A percentile compares a stretch with the other conserved stretches of the same genome.
Conservation (phyloP, 1,140 invertebrate species). For the Drosophila takahashii region DNA sequence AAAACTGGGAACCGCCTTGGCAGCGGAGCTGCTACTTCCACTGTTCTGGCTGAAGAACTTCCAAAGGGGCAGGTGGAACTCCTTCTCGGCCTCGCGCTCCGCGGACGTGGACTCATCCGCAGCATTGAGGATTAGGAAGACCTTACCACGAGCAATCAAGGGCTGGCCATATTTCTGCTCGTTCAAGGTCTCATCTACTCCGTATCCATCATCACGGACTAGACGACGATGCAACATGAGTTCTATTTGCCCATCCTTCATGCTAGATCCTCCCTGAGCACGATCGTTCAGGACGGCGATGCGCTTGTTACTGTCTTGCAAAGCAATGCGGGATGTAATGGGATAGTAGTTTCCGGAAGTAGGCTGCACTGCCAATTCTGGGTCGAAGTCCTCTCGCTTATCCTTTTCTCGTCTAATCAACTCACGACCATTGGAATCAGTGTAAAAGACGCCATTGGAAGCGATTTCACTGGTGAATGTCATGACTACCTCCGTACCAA, state of each 20-base stretch:
- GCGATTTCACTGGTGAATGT: conserved; percentile 89
- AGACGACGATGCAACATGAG: conserved; percentile 95
- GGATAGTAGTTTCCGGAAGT: conserved; percentile 97
- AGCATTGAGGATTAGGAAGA: conserved; percentile 88
- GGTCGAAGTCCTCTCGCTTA: conserved; percentile 90
- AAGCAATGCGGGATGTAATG: conserved; percentile 92
- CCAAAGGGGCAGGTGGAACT: conserved; percentile 73
- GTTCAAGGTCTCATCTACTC: conserved; percentile 96
- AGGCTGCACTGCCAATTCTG: conserved; percentile 87
- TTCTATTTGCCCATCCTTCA: conserved; percentile 91
- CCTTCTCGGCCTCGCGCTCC: conserved; percentile 59
- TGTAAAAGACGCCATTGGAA: conserved; percentile 92
- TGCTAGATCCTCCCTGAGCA: conserved; percentile 93
- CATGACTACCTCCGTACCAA: conserved; percentile 94
- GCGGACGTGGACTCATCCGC: conserved; percentile 34
- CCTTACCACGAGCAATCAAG: conserved; percentile 92
- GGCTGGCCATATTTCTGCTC: conserved; percentile 92
- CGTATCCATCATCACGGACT: conserved; percentile 95
- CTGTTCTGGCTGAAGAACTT: conserved; percentile 81
- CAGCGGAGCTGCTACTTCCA: conserved; percentile 63
- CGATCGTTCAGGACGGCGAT: conserved; percentile 92
- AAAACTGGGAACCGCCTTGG: conserved; percentile 54
- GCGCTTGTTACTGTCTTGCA: conserved; percentile 86
- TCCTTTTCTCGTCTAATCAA: conserved; percentile 91
- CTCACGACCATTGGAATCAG: conserved; percentile 97